Base-by-base conservation (phyloP, 2,113 vertebrate species). In the Callospermophilus lateralis region DNA sequence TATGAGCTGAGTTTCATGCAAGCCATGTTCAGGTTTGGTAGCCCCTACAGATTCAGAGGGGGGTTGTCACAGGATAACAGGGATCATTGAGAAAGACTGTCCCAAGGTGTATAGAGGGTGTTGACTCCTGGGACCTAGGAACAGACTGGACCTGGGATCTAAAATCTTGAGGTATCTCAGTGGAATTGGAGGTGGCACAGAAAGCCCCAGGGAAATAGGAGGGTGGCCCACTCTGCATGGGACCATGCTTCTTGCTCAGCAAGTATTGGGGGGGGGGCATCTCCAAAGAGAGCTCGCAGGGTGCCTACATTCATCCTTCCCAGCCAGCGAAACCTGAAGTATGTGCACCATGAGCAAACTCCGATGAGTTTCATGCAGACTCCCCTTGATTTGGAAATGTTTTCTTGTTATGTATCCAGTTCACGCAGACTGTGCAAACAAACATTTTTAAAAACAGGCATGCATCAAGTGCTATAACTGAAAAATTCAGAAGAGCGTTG, bases 81-180 rank as follows among this genome's bases (percentile, higher is more conserved):
- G 37, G 51, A 2, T 9, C 37, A 24, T 10, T 13, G 26, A 63
- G 37, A 24, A 63, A 28, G 16, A 3, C 15, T 39, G 7, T 48
- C 24, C 22, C 24, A 39, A 17, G 39, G 0, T 0, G 12, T 28
- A 32, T n/a, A 7, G 4, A 32, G 11, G 6, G 32, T 39, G 4
- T 9, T 1, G 55, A 37, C 30, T 1, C 22, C 13, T 8, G 10
- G 28, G 10, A 61, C 17, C 37, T 68, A 30, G 34, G 45, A 45
- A 89, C 10, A 78, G 45, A 30, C 4, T 16, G 51, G 30, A 61
- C 30, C 26, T 72, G 1, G 63, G 51, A 61, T 19, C 8, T 65
- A 22, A 84, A 19, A 30, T 2, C 5, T 63, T 6, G 48, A 22
- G 39, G 7, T 2, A 30, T 4, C 22, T 42, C 20, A 22, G 11